These are phyloP conservation scores for Epinephelus moara DNA, from an alignment of 2,113 vertebrate genomes.

Conservation along the genomic window DNA sequence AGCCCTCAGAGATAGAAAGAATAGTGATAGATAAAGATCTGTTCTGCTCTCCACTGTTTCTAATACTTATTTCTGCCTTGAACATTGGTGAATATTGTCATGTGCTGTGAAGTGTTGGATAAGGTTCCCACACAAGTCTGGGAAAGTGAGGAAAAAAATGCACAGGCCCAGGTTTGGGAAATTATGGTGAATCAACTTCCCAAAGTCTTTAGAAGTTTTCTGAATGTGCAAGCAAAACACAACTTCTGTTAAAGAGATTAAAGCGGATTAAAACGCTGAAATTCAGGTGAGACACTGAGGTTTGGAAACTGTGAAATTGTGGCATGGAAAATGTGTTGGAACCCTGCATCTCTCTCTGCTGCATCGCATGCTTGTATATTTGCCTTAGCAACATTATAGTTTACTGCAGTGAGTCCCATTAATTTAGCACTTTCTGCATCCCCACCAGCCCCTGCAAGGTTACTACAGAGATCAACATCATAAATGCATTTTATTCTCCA, in stretches of 20 bases:
- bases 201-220: neutral
- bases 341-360: slow-evolving; percentile 50
- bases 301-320: neutral
- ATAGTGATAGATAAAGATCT: neutral
- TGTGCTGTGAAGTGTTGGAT: neutral
- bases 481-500: rapidly evolving
- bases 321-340: slow-evolving; percentile 37
- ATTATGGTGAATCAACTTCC: neutral
- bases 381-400: slow-evolving; percentile 12
- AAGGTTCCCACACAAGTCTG: neutral
- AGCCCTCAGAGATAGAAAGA: neutral
- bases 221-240: neutral
- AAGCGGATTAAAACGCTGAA: neutral
- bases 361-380: slow-evolving; percentile 75
- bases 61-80: neutral
- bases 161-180: neutral
- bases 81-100: neutral
- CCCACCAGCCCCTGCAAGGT: neutral
- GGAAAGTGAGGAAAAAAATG: neutral
- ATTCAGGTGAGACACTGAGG: neutral
- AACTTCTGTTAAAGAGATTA: neutral
- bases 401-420: slow-evolving; percentile 5
- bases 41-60: neutral
- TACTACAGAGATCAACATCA: neutral
- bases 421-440: slow-evolving; percentile 15